These are phyloP conservation scores for Trichopria drosophilae DNA, from an alignment of 2,888 invertebrate species.

Conservation along the genomic window DNA sequence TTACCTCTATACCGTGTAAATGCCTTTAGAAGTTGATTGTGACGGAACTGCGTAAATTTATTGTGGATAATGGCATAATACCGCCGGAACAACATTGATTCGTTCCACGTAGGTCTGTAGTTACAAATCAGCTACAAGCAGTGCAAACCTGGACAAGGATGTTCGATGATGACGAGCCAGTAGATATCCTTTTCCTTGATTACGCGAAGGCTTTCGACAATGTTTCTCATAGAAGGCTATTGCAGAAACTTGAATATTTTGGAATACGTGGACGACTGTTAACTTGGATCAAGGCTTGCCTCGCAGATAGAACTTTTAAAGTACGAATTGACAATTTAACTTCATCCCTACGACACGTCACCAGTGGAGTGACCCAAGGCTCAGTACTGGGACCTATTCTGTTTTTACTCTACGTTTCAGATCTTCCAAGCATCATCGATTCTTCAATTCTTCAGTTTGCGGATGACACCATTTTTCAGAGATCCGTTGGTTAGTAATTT, in stretches of 20 bases:
- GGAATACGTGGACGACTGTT: too few relatives aligned
- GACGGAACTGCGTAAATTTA: not conserved
- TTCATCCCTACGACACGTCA: too few relatives aligned
- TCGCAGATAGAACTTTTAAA: too few relatives aligned
- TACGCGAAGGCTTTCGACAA: conserved; percentile 13
- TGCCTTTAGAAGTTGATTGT: not conserved
- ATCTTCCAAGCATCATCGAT: too few relatives aligned
- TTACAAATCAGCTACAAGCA: not conserved
- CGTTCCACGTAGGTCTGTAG: not conserved
- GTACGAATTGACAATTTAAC: too few relatives aligned
- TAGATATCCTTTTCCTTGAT: conserved; percentile 11
- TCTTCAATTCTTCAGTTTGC: too few relatives aligned
- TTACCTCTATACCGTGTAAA: conserved; percentile 2
- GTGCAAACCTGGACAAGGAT: not conserved
- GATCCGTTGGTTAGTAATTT: too few relatives aligned
- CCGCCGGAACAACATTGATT: conserved; percentile 10
- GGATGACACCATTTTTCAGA: too few relatives aligned
- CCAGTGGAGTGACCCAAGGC: too few relatives aligned
- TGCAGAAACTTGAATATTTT: conserved; percentile 7
- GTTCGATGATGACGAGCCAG: not conserved
- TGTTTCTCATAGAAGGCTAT: conserved; percentile 1
- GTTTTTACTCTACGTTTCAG: too few relatives aligned
- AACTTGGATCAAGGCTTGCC: too few relatives aligned
- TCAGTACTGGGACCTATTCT: too few relatives aligned
- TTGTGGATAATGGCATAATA: not conserved